These are phyloP conservation scores for Campylomormyrus tamandua DNA, from an alignment of 2,113 vertebrate species.

Conservation along the genomic window DNA sequence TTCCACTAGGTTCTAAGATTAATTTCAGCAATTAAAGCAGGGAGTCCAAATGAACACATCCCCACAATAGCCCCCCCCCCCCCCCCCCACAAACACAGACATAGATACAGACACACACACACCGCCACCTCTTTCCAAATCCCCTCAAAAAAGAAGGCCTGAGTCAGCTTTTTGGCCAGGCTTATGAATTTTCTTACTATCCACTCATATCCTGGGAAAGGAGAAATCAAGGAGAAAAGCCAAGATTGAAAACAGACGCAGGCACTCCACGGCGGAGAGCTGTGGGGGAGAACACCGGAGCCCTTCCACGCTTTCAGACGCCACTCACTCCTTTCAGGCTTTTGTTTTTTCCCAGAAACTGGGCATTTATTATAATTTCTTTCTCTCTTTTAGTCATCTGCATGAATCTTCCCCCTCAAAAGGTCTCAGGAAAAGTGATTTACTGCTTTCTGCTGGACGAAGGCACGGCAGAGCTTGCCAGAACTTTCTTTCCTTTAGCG, in stretches of 20 bases:
- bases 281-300: neutral
- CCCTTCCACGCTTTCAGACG: neutral
- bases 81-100: neutral
- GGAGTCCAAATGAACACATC: neutral
- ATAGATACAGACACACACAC: too few relatives aligned
- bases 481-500: neutral
- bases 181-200: constrained; percentile 62
- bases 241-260: constrained; percentile 52
- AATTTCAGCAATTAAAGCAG: constrained; percentile 9
- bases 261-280: constrained; percentile 1
- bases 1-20: neutral
- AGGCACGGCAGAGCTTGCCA: neutral
- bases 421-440: constrained; percentile 1
- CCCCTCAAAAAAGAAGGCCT: constrained; percentile 58
- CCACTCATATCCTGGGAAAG: constrained; percentile 66
- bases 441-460: neutral
- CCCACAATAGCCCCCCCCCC: too few relatives aligned
- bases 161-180: constrained; percentile 65
- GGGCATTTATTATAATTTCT: neutral
- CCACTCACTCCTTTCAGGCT: neutral
- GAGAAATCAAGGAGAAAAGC: constrained; percentile 30
- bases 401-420: neutral
- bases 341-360: neutral
- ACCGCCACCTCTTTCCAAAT: constrained; percentile 22
- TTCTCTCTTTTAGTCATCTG: neutral